Base-by-base conservation (phyloP, 2,888 invertebrate genomes). In the Macropis europaea region DNA sequence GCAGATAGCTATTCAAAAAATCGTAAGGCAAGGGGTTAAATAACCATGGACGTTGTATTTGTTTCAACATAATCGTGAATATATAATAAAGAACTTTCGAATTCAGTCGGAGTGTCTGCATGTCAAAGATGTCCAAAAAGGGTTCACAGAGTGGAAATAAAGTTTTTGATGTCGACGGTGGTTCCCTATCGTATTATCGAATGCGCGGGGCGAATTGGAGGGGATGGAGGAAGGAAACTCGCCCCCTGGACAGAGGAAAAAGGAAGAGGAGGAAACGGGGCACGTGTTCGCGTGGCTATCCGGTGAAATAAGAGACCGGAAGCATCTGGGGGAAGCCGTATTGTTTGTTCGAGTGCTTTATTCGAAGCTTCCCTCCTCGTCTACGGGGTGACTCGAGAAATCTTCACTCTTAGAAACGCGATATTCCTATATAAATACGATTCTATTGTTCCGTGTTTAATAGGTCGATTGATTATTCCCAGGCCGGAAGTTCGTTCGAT, bases 231-330 rank as follows among this genome's bases (percentile, higher is more conserved):
- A 52, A 57, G 53, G 54, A 57, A 34, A 57, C 56, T 26, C 22
- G 52, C 22, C 40, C 50, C 36, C 45, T 28, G 45, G 54, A 63
- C 54, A 57, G 57, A 66, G 72, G 69, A 57, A 48, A 62, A 61
- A 57, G 57, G 63, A 62, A 62, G 60, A 68, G 72, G 74, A 85
- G 84, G 84, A 86, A 84, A 81, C 71, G 79, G 79, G 83, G 83
- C 87, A 85, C 88, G 86, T 86, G 87, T 84, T 84, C 82, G 77
- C 77, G 74, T 76, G 82, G 82, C 82, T 86, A 88, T 86, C 86
- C 84, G 82, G 82, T 87, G 89, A 88, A 89, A 89, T 89, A 87
- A 88, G 89, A 89, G 87, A 89, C 89, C 88, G 88, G 89, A 89
- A 88, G 87, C 88, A 89, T 89, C 86, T 89, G 89, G 85, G 80